Percentiles rank a stretch among this genome's conserved stretches.
These are phyloP conservation scores for human (Homo sapiens) DNA, from an alignment of 2,113 vertebrate species.

Conservation along the genomic window DNA sequence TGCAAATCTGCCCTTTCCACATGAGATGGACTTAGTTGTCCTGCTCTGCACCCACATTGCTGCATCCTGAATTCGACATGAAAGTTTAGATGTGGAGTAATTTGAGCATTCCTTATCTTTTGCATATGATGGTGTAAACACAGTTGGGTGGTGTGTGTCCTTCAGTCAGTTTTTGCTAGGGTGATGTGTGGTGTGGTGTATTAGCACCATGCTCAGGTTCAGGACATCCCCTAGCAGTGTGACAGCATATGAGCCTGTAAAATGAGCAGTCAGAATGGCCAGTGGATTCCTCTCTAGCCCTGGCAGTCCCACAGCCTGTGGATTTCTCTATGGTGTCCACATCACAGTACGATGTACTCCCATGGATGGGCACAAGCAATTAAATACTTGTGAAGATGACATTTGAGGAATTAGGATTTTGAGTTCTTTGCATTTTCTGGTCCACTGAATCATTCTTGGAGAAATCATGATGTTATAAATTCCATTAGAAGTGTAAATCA, in stretches of 20 bases:
- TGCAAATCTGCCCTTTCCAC: background rate
- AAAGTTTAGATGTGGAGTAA: background rate
- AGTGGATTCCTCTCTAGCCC: background rate
- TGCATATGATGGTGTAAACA: fast-evolving
- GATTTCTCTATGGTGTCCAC: fast-evolving
- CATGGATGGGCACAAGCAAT: fast-evolving
- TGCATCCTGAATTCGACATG: background rate
- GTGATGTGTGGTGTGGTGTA: background rate
- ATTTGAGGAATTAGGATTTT: conserved; percentile 37
- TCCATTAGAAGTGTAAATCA: conserved; percentile 66
- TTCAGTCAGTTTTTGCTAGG: background rate
- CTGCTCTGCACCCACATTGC: background rate
- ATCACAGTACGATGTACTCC: fast-evolving
- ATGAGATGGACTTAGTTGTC: fast-evolving
- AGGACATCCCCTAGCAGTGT: background rate
- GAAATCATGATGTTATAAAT: conserved; percentile 48
- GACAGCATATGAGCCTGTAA: background rate
- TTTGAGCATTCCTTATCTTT: background rate
- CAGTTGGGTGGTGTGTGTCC: background rate
- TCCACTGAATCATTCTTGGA: conserved; percentile 53
- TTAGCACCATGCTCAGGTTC: fast-evolving
- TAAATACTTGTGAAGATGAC: background rate
- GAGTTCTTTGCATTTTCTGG: conserved; percentile 50
- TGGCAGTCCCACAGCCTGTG: fast-evolving
- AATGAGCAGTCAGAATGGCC: background rate